phyloP scores from a whole-genome alignment of 2,888 invertebrate genomes.

The Isoperla grammatica region DNA sequence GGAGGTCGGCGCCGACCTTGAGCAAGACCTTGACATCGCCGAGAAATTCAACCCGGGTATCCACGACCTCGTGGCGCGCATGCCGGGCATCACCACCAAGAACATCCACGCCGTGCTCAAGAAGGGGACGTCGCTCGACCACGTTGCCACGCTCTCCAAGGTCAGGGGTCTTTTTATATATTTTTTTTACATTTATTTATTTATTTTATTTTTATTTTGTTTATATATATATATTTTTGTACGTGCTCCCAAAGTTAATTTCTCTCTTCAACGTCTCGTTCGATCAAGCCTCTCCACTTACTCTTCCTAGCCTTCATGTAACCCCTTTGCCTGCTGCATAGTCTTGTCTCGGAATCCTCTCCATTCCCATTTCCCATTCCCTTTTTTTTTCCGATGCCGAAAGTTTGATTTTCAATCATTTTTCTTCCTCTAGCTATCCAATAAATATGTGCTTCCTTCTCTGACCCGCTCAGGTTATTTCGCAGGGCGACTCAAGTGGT shows the following conservation, averaged over 20 bases:
- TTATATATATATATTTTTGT: background rate
- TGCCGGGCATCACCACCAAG: constrained; percentile 85
- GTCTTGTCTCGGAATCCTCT: no score
- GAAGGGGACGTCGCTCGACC: constrained; percentile 61
- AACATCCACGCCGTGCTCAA: constrained; percentile 75
- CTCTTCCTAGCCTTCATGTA: no score
- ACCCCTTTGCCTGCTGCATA: no score
- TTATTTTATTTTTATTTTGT: background rate
- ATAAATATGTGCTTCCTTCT: no score
- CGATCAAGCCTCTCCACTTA: no score
- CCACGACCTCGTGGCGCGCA: constrained; percentile 74
- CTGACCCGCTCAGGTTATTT: no score
- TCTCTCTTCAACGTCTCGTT: no score
- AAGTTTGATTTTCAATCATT: no score
- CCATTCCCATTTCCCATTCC: no score
- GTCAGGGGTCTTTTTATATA: constrained; percentile 41
- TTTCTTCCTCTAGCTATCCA: no score
- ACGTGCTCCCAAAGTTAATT: background rate
- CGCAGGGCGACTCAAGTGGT: no score
- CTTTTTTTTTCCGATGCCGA: no score
- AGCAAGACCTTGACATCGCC: constrained; percentile 49
- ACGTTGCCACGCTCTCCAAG: constrained; percentile 54
- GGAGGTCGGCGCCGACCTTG: constrained; percentile 57
- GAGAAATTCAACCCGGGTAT: constrained; percentile 67
- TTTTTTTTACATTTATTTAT: background rate